phyloP scores from a whole-genome alignment of 1,140 invertebrate species.

The Trypoxylus dichotomus region DNA sequence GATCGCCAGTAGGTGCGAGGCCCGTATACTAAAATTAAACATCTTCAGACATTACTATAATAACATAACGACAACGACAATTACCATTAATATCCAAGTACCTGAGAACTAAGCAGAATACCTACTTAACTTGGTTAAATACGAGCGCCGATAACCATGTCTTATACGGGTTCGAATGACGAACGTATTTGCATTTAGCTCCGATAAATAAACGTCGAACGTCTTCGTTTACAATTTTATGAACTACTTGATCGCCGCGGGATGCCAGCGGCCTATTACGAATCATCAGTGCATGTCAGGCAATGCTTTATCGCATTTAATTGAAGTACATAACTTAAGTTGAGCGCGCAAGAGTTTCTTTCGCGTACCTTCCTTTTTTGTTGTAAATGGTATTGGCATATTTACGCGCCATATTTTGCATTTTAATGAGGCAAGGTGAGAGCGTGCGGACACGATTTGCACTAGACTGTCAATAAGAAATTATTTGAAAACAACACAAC shows the following conservation, averaged over 20 bases:
- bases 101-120: not conserved
- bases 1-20: not conserved
- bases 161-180: not conserved
- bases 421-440: not conserved
- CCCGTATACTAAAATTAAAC: not conserved
- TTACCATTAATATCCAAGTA: not conserved
- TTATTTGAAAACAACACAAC: too few relatives aligned
- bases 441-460: too few relatives aligned
- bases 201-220: not conserved
- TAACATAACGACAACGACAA: not conserved
- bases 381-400: not conserved
- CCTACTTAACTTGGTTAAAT: not conserved
- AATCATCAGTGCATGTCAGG: slow-evolving; percentile 5
- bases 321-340: not conserved
- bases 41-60: not conserved
- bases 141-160: not conserved
- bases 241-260: not conserved
- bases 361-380: not conserved
- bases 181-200: not conserved
- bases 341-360: not conserved
- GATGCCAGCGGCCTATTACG: not conserved
- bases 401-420: not conserved
- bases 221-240: slow-evolving; percentile 7
- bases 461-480: too few relatives aligned
- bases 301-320: not conserved